A percentile compares a stretch with the other conserved stretches of the same genome.
These are phyloP conservation scores for Paramormyrops kingsleyae DNA, from an alignment of 2,113 vertebrate genomes.

Conservation along the genomic window DNA sequence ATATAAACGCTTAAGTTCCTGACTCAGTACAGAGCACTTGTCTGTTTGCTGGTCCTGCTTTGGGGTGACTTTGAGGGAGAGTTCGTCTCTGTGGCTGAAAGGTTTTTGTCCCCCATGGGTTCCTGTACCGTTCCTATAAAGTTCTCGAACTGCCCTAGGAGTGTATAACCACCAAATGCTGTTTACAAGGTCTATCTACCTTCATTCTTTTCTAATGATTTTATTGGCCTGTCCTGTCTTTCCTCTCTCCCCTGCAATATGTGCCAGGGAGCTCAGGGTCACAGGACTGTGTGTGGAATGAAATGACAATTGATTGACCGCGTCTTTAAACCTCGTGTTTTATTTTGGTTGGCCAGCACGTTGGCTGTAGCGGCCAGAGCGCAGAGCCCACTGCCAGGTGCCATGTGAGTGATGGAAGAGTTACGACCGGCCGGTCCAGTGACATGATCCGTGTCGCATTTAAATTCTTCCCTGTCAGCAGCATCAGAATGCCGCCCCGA, in stretches of 20 bases:
- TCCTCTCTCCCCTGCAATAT: not conserved
- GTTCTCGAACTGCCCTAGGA: not conserved
- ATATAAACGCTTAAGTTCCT: constrained; percentile 3
- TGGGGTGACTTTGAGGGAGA: constrained; percentile 17
- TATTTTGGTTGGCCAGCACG: not conserved
- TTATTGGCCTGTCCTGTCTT: not conserved
- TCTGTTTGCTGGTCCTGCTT: not conserved
- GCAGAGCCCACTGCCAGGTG: not conserved
- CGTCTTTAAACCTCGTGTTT: not conserved
- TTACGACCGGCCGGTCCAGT: constrained; percentile 35
- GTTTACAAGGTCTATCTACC: not conserved
- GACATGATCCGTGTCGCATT: constrained; percentile 48
- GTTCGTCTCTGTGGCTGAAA: not conserved
- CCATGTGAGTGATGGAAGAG: constrained; percentile 20
- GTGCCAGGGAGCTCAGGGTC: not conserved
- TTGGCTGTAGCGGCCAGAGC: too few species aligned
- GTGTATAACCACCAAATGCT: not conserved
- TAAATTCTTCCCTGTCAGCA: constrained; percentile 41
- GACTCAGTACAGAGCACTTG: not conserved
- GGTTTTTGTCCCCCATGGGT: not conserved
- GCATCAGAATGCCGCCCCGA: constrained; percentile 42
- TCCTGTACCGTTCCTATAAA: not conserved
- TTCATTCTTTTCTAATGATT: not conserved
- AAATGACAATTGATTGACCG: constrained; percentile 7
- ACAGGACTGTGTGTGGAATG: not conserved